Conservation (phyloP, 2,888 invertebrate species). For the Trachelus iudaicus region DNA sequence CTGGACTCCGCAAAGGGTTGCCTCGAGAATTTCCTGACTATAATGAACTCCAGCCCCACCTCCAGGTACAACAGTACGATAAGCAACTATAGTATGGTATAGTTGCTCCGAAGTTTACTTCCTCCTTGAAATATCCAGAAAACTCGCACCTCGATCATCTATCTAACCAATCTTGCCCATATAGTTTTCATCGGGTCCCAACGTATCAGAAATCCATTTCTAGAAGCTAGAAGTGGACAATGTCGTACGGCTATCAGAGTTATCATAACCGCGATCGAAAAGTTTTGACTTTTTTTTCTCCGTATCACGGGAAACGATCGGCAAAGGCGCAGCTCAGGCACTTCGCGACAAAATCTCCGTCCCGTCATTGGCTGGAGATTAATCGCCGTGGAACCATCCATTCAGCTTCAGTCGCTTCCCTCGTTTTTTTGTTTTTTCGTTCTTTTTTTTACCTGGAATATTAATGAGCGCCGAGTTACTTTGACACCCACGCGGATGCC, state of each 20-base stretch:
- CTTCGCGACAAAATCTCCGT: background rate
- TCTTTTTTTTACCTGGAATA: background rate
- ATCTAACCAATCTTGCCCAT: background rate
- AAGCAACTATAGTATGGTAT: background rate
- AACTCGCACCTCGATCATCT: background rate
- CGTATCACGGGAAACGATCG: background rate
- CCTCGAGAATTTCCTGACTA: background rate
- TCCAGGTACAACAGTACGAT: background rate
- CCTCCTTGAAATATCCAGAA: background rate
- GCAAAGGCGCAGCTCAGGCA: background rate
- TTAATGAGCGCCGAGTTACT: conserved; percentile 5
- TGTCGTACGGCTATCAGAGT: background rate
- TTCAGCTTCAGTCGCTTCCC: background rate
- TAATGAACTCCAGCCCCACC: background rate
- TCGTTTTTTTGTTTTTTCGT: background rate
- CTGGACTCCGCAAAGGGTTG: background rate
- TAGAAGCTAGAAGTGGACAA: background rate
- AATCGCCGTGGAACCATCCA: background rate
- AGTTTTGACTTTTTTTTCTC: background rate
- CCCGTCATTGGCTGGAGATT: background rate
- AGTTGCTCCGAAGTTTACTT: background rate
- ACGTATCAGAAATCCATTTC: background rate
- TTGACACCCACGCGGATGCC: conserved; percentile 2
- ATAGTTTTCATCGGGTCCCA: background rate
- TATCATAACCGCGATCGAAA: background rate